Base-by-base conservation (phyloP, 2,113 vertebrate genomes). In the Calyptommatus sinebrachiatus region DNA sequence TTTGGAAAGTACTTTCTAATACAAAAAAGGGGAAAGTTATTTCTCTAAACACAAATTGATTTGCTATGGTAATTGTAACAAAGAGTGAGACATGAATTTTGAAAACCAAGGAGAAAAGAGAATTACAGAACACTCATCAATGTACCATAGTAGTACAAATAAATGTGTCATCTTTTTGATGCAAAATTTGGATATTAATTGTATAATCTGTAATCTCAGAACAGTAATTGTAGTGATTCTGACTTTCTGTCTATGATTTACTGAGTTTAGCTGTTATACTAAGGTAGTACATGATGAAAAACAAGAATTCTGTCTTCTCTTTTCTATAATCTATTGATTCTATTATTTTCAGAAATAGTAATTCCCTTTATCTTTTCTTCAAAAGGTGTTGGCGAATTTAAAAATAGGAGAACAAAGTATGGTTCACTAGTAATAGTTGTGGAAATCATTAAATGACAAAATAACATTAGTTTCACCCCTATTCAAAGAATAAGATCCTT, bases 171-270 rank as follows among this genome's bases (percentile, higher is more conserved):
- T 46, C 24, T 78, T 1, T 26, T 41, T 53, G 45, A 5, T 71
- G 28, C 41, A 80, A 72, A 69, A 90, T 72, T 21, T 80, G 48
- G 24, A 48, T 84, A 70, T 41, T 86, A 60, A 29, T 62, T 87
- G 60, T 67, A 81, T 72, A 84, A 76, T 66, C 10, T 69, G 8
- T 45, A 7, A 61, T 87, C 83, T 82, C 61, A 50, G 50, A 50
- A n/a, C 65, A 81, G 28, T 78, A 77, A 71, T 78, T 82, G 24
- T 7, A 73, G 21, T 18, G 12, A 62, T 48, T 68, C 8, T 73
- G 41, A 18, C 45, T 3, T 50, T 82, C 87, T 20, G 74, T 31
- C 20, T 76, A 11, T 84, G 73, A n/a, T 66, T 85, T 85, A 45
- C 45, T 67, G 45, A 78, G 31, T 84, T 10, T 73, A 81, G 57